Evolutionary conservation across 2,797 vertebrate genomes (phyloP).

Genomic region (Monodelphis domestica): DNA sequence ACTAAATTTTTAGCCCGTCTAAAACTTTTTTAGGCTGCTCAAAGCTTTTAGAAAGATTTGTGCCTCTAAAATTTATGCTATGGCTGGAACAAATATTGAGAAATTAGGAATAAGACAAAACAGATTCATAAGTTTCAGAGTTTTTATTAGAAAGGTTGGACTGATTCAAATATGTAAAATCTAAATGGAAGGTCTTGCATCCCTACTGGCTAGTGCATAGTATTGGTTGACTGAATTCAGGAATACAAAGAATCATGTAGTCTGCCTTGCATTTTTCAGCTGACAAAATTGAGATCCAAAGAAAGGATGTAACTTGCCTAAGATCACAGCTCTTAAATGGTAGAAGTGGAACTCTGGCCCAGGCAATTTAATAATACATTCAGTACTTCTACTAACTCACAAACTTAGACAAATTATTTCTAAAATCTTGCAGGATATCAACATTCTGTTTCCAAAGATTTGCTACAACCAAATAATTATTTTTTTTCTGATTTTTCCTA

Average conservation of each 20-base stretch:
- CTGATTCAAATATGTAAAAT: background rate
- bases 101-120: background rate
- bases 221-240: background rate
- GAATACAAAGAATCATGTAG: background rate
- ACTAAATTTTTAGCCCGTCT: background rate
- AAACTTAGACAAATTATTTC: background rate
- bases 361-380: background rate
- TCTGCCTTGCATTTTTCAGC: background rate
- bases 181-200: background rate
- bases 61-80: background rate
- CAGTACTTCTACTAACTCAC: background rate
- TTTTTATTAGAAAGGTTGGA: background rate
- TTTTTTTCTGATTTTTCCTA: background rate
- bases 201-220: background rate
- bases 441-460: background rate
- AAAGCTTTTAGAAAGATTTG: background rate
- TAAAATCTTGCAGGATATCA: background rate
- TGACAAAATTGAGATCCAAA: background rate
- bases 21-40: background rate
- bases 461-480: background rate
- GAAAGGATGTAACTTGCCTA: background rate
- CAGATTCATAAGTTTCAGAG: background rate
- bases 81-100: background rate
- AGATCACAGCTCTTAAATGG: background rate
- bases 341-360: background rate